These are phyloP conservation scores for Phalera bucephala DNA, from an alignment of 2,888 invertebrate species.

Conservation along the genomic window DNA sequence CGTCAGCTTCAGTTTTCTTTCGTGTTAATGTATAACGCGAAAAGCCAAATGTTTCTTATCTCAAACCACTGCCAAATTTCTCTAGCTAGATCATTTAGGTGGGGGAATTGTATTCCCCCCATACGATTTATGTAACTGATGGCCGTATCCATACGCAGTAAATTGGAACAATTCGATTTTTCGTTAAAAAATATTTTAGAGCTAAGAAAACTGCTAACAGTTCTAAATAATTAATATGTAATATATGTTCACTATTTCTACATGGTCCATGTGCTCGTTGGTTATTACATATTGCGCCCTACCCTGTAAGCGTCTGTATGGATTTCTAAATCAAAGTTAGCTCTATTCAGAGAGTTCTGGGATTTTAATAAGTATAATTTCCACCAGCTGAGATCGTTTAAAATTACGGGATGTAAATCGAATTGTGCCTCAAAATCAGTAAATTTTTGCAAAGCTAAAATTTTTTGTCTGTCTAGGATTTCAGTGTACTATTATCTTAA, in stretches of 20 bases:
- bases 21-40: constrained; percentile 6
- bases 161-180: not conserved
- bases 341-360: not conserved
- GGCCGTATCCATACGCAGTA: constrained; percentile 14
- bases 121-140: constrained; percentile 14
- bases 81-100: no score
- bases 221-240: constrained; percentile 10
- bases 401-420: no score
- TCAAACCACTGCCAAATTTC: constrained; percentile 22
- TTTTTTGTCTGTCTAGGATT: no score
- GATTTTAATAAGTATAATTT: not conserved
- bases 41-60: constrained; percentile 9
- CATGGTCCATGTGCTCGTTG: constrained; percentile 4
- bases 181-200: constrained; percentile 4
- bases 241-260: constrained; percentile 1
- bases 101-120: no score
- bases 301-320: constrained; percentile 10
- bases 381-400: constrained; percentile 11
- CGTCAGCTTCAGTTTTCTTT: constrained; percentile 3
- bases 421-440: no score
- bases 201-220: no score
- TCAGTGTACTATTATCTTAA: no score
- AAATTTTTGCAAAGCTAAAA: no score
- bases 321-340: constrained; percentile 4
- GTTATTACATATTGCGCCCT: constrained; percentile 5